Conservation (phyloP, 2,888 invertebrate species). For the Stenodera caucasica region DNA sequence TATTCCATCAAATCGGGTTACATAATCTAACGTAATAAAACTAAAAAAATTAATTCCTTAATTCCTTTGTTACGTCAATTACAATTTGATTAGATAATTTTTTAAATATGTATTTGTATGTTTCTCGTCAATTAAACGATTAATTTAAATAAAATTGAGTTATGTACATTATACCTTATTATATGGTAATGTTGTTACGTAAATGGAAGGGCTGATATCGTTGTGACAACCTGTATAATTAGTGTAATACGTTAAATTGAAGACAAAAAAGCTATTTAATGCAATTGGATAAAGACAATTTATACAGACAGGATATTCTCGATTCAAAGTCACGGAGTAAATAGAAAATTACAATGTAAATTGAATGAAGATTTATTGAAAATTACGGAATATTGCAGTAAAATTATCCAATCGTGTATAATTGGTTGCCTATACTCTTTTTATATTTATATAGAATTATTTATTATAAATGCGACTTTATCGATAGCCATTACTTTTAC, state of each 20-base stretch:
- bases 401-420: neutral
- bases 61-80: too few relatives aligned
- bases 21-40: too few relatives aligned
- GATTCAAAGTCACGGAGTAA: slow-evolving; percentile 4
- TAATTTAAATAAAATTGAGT: neutral
- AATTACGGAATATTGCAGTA: neutral
- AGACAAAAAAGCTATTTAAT: slow-evolving; percentile 1
- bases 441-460: too few relatives aligned
- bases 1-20: too few relatives aligned
- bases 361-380: slow-evolving; percentile 13
- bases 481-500: too few relatives aligned
- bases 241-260: neutral
- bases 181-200: neutral
- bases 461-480: too few relatives aligned
- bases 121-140: neutral
- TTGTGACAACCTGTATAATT: neutral
- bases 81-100: too few relatives aligned
- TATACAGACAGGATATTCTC: slow-evolving; percentile 7
- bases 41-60: too few relatives aligned
- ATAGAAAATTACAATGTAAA: slow-evolving; percentile 10
- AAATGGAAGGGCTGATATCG: neutral
- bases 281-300: slow-evolving; percentile 10
- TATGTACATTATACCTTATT: too few relatives aligned
- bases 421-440: neutral
- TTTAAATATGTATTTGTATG: too few relatives aligned